Base-by-base conservation (phyloP, 2,888 invertebrate species). In the Nomada goodeniana region DNA sequence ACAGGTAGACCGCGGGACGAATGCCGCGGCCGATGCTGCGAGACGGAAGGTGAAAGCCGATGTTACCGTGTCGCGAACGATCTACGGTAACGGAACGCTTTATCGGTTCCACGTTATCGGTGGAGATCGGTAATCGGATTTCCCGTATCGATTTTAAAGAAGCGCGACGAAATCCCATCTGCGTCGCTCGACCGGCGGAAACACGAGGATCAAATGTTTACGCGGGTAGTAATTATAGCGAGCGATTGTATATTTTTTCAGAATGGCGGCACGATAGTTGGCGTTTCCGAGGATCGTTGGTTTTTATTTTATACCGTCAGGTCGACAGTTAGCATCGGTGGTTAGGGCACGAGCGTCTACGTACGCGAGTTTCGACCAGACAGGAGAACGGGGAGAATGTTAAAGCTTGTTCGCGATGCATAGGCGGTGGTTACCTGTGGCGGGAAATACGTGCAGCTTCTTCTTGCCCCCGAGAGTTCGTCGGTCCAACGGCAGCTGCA, bases 361-460 rank as follows among this genome's bases (percentile, higher is more conserved):
- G 7, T 36, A 36, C 53, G 53, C 53, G 53, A 61, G 11, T 44
- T 4, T 18, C 20, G 26, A 18, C 60, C 20, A 47, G 29, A 50
- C 18, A 50, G 18, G 13, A 26, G 23, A 9, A 29, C 18, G 26
- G 11, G 20, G 1, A 36, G 15, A 10, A 23, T 23, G 18, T 11
- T n/a, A 11, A 18, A 15, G 13, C 23, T 23, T 10, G 11, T 10
- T 2, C 36, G 18, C n/a, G 10, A 36, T 5, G 26, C 2, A 53
- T 2, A 26, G 15, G 23, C 0, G 3, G 7, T 11, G 47, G 11
- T 89, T 92, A 93, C 93, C 93, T 89, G 90, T 82, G 65, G 92
- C 90, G 78, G 91, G 86, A 88, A 92, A 92, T 80, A 93, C 92
- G 88, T 92, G 91, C 83, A 93, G 91, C 76, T 88, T 91, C 83